A percentile compares a stretch with the other conserved stretches of the same genome.
phyloP scores from a whole-genome alignment of 2,888 invertebrate species.

The Phortica okadai region DNA sequence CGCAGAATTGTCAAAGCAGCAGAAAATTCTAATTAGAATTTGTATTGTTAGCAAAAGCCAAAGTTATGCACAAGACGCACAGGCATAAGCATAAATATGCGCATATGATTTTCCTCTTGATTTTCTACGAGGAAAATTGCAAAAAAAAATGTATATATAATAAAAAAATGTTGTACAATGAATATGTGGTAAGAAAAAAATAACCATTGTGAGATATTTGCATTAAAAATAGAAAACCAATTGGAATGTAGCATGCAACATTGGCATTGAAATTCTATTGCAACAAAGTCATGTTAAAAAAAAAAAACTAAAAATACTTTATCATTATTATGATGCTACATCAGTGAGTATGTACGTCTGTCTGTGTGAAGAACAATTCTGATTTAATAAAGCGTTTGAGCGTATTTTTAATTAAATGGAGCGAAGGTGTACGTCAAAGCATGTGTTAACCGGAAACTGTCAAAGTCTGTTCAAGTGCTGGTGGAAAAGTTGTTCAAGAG shows the following conservation, averaged over 20 bases:
- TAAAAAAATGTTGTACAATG: background rate
- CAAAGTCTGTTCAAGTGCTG: slow-evolving; percentile 23
- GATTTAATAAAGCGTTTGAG: background rate
- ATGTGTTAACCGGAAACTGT: slow-evolving; percentile 38
- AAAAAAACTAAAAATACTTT: background rate
- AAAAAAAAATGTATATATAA: background rate
- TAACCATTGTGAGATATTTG: background rate
- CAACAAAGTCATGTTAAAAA: slow-evolving; percentile 28
- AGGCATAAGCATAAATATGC: background rate
- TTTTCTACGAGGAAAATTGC: background rate
- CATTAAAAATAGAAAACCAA: slow-evolving; percentile 4
- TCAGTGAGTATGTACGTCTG: background rate
- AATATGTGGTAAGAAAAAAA: background rate
- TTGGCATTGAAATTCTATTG: slow-evolving; percentile 35
- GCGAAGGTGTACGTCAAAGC: slow-evolving; percentile 36
- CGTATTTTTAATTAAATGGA: slow-evolving; percentile 36
- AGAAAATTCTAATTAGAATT: slow-evolving; percentile 19
- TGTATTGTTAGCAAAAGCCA: background rate
- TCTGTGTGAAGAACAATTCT: too few species aligned
- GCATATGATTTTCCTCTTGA: background rate
- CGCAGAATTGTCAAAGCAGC: background rate
- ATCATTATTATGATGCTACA: background rate
- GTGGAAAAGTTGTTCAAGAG: background rate
- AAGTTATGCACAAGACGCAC: background rate
- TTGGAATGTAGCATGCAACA: slow-evolving; percentile 18